phyloP scores from a whole-genome alignment of 2,888 invertebrate species.

The Caenorhabditis sp. region DNA sequence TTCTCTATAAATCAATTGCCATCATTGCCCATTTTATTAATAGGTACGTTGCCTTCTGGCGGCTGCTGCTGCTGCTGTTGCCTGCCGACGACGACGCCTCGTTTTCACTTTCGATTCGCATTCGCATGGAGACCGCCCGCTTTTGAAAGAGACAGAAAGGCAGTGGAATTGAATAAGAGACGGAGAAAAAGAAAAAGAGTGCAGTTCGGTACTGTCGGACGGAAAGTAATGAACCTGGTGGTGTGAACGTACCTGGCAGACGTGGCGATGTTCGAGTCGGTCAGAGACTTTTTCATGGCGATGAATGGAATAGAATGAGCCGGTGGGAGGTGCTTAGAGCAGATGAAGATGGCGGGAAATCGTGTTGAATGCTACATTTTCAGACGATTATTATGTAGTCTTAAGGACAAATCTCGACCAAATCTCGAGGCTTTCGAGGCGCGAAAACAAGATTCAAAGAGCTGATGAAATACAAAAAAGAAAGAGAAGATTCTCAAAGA shows the following conservation, averaged over 20 bases:
- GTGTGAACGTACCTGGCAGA: no score
- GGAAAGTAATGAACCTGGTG: no score
- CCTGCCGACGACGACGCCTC: slow-evolving; percentile 44
- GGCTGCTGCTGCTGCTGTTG: slow-evolving; percentile 2
- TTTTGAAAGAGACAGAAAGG: slow-evolving; percentile 7
- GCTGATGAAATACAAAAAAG: not conserved
- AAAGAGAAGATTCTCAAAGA: not conserved
- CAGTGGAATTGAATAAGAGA: slow-evolving; percentile 3
- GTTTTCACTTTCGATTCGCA: slow-evolving; percentile 48
- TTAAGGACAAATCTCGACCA: slow-evolving; percentile 39
- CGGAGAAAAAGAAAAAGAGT: slow-evolving; percentile 18
- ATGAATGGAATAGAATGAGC: slow-evolving; percentile 10
- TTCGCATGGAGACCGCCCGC: slow-evolving; percentile 31
- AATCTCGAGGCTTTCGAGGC: slow-evolving; percentile 16
- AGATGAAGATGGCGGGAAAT: not conserved
- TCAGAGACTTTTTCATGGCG: slow-evolving; percentile 29
- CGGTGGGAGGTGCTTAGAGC: slow-evolving; percentile 3
- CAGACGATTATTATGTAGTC: slow-evolving; percentile 47
- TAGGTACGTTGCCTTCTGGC: slow-evolving; percentile 49
- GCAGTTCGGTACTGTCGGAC: not conserved
- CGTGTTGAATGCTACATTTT: slow-evolving; percentile 36
- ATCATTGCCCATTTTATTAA: slow-evolving; percentile 54
- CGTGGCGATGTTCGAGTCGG: slow-evolving; percentile 36
- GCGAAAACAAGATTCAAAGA: slow-evolving; percentile 2
- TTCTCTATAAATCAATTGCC: slow-evolving; percentile 52